phyloP scores from a whole-genome alignment of 92 coral and sea anemone genomes.

The Pocillopora meandrina region DNA sequence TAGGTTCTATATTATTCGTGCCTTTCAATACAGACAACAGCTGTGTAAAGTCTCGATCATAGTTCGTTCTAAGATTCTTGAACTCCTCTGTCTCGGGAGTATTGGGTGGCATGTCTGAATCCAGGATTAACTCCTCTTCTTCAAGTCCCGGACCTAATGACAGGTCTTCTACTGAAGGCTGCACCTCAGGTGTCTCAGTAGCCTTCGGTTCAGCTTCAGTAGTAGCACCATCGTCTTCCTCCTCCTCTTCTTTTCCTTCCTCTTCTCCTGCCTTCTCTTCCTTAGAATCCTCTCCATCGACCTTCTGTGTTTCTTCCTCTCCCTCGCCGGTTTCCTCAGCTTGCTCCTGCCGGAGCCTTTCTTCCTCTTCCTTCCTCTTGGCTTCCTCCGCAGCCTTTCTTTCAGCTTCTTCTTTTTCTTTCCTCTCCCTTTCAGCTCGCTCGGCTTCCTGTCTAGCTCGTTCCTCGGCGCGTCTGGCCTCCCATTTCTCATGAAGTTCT shows the following conservation, averaged over 20 bases:
- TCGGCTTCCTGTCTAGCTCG: conserved; percentile 76
- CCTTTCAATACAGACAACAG: conserved; percentile 88
- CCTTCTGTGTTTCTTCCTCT: conserved; percentile 50
- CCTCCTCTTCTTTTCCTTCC: conserved; percentile 51
- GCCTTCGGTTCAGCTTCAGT: conserved; percentile 44
- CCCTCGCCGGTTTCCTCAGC: conserved; percentile 61
- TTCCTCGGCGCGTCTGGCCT: conserved; percentile 59
- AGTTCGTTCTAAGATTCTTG: conserved; percentile 64
- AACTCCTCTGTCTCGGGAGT: conserved; percentile 80
- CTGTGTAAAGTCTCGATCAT: conserved; percentile 83
- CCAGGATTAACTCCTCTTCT: conserved; percentile 59
- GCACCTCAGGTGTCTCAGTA: conserved; percentile 43
- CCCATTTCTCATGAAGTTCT: conserved; percentile 79
- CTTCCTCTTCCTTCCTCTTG: conserved; percentile 66
- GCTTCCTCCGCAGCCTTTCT: conserved; percentile 83
- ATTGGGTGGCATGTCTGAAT: conserved; percentile 73
- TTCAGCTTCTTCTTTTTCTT: conserved; percentile 69
- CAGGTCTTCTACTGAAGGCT: conserved; percentile 69
- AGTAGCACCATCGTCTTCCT: conserved; percentile 29
- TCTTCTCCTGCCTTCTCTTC: conserved; percentile 32
- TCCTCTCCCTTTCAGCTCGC: conserved; percentile 69
- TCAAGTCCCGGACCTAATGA: conserved; percentile 20
- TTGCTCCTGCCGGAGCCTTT: conserved; percentile 41
- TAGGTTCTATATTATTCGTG: conserved; percentile 78
- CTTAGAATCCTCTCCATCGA: conserved; percentile 46